phyloP scores from a whole-genome alignment of 2,113 vertebrate species.

The Trinectes maculatus region DNA sequence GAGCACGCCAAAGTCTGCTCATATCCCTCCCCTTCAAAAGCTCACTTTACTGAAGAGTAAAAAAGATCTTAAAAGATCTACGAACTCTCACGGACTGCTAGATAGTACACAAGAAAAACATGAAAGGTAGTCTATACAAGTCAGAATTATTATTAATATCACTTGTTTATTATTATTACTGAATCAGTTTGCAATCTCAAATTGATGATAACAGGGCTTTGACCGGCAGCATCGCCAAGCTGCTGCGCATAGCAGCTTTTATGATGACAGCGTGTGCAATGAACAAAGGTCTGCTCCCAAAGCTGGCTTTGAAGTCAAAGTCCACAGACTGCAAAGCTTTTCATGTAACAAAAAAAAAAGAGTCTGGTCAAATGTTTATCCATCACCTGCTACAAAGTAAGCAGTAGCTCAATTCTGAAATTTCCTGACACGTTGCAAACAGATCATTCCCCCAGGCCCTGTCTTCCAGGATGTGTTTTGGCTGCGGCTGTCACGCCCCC shows the following conservation, averaged over 20 bases:
- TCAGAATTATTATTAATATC: neutral
- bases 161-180: neutral
- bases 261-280: slow-evolving; percentile 28
- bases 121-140: neutral
- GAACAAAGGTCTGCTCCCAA: slow-evolving; percentile 36
- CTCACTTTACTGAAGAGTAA: slow-evolving; percentile 31
- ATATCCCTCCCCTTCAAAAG: slow-evolving; percentile 31
- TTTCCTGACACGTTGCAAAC: slow-evolving; percentile 42
- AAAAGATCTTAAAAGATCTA: slow-evolving; percentile 27
- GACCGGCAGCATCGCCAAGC: slow-evolving; percentile 5
- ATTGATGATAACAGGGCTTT: neutral
- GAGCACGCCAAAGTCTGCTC: slow-evolving; percentile 25
- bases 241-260: slow-evolving; percentile 22
- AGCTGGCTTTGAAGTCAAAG: slow-evolving; percentile 7
- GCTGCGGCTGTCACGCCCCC: slow-evolving; percentile 44
- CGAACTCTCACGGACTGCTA: slow-evolving; percentile 2
- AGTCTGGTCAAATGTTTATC: slow-evolving; percentile 29
- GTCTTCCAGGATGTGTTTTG: slow-evolving; percentile 45
- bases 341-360: slow-evolving; percentile 18
- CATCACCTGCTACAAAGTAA: slow-evolving; percentile 37
- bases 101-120: neutral
- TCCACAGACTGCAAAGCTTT: slow-evolving; percentile 28
- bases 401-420: slow-evolving; percentile 39
- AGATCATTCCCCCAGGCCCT: slow-evolving; percentile 38
- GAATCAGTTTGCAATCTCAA: no score